Evolutionary conservation across 1,140 invertebrate species (phyloP).

Genomic region (Leptestheria dahalacensis): DNA sequence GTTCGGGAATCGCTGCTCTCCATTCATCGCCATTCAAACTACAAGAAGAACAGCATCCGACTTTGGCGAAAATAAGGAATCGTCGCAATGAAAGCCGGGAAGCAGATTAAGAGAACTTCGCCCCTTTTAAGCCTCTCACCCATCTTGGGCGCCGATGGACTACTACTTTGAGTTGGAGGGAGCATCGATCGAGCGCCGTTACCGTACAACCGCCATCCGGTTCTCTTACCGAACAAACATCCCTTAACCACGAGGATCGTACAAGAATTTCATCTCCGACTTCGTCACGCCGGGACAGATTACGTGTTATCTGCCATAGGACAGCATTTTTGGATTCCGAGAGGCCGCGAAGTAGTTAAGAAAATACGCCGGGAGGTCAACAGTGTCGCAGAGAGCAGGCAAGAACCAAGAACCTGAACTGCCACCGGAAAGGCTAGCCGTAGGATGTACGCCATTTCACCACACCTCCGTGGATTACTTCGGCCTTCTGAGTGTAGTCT

Average conservation of each 20-base stretch:
- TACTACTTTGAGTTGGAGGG: not conserved
- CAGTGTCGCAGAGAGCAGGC: not conserved
- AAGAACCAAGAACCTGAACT: not conserved
- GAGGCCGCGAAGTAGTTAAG: not conserved
- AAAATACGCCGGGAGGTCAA: not conserved
- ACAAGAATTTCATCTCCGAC: not conserved
- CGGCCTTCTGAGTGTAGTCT: not conserved
- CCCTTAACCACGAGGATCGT: not conserved
- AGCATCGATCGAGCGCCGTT: not conserved
- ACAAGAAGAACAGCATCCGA: not conserved
- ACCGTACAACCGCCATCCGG: not conserved
- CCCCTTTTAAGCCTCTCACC: too few species aligned
- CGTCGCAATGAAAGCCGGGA: too few species aligned
- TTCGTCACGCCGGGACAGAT: not conserved
- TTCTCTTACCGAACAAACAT: not conserved
- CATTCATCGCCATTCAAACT: constrained; percentile 1
- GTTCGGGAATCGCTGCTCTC: not conserved
- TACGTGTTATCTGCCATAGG: not conserved
- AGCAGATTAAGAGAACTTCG: too few species aligned
- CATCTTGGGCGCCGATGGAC: too few species aligned
- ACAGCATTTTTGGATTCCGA: not conserved
- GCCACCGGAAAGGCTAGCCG: not conserved
- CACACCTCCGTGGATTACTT: not conserved
- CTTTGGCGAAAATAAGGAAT: not conserved
- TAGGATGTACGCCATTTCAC: not conserved